phyloP scores from a whole-genome alignment of 2,888 invertebrate genomes.

The Quadriops clusia region DNA sequence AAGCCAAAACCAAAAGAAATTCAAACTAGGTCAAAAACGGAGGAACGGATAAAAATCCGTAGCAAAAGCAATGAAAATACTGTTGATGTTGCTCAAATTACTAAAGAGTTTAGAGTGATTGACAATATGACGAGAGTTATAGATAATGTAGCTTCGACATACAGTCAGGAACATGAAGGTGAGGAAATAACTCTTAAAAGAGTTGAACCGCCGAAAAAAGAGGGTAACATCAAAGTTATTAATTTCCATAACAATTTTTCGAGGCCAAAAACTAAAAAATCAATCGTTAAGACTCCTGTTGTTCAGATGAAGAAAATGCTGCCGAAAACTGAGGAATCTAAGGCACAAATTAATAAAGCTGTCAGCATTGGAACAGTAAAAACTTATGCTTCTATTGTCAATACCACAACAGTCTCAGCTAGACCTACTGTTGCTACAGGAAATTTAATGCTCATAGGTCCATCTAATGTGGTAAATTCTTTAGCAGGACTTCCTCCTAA shows the following conservation, averaged over 20 bases:
- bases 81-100: conserved; percentile 8
- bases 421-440: no score
- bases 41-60: conserved; percentile 21
- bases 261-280: no score
- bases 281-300: no score
- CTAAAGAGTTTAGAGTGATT: conserved; percentile 19
- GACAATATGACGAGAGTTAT: conserved; percentile 19
- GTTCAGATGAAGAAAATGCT: no score
- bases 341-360: no score
- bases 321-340: no score
- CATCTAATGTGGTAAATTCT: conserved; percentile 22
- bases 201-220: conserved; percentile 3
- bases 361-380: no score
- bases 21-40: conserved; percentile 27
- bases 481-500: conserved; percentile 21
- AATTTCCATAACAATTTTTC: no score
- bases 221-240: no score
- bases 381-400: no score
- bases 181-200: conserved; percentile 13
- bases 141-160: conserved; percentile 18
- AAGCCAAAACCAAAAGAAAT: conserved; percentile 24
- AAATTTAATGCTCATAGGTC: no score
- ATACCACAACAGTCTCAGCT: no score
- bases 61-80: not conserved
- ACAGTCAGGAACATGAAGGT: conserved; percentile 13